Evolutionary conservation across 2,113 vertebrate species (phyloP).

Genomic region (Synodontis membranacea): DNA sequence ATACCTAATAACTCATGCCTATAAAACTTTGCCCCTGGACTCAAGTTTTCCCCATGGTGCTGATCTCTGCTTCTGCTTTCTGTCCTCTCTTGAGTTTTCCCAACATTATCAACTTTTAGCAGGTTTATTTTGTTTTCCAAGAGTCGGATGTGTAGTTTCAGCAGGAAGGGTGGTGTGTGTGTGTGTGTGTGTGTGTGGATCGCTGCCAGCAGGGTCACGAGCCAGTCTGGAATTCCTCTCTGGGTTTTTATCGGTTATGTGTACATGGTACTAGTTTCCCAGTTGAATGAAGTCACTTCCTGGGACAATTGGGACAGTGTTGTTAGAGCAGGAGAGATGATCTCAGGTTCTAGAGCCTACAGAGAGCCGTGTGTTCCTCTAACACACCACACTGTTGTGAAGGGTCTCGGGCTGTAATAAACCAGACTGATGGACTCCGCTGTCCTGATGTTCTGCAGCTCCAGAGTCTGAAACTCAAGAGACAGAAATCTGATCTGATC

Average conservation of each 20-base stretch:
- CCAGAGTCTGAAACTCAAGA: too few relatives aligned
- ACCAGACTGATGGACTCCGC: not conserved
- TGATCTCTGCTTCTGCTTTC: not conserved
- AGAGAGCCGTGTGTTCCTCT: not conserved
- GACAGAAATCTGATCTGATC: too few relatives aligned
- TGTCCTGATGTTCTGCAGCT: too few relatives aligned
- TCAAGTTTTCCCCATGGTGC: not conserved
- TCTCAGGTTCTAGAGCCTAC: not conserved
- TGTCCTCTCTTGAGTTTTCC: not conserved
- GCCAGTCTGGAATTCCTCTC: conserved; percentile 31
- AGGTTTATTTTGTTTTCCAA: not conserved
- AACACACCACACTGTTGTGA: not conserved
- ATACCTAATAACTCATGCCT: not conserved
- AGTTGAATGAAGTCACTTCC: conserved; percentile 35
- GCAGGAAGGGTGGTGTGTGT: conserved; percentile 42
- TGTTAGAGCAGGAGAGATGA: not conserved
- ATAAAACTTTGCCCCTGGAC: too few relatives aligned
- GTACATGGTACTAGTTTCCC: conserved; percentile 14
- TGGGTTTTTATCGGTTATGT: conserved; percentile 37
- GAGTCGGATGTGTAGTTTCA: conserved; percentile 24
- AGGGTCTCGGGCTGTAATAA: not conserved
- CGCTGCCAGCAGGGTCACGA: conserved; percentile 36
- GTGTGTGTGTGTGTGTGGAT: conserved; percentile 13
- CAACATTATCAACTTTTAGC: not conserved
- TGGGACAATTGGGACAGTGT: conserved; percentile 24